These are phyloP conservation scores for Thecophora atra DNA, from an alignment of 2,888 invertebrate genomes.

Conservation along the genomic window DNA sequence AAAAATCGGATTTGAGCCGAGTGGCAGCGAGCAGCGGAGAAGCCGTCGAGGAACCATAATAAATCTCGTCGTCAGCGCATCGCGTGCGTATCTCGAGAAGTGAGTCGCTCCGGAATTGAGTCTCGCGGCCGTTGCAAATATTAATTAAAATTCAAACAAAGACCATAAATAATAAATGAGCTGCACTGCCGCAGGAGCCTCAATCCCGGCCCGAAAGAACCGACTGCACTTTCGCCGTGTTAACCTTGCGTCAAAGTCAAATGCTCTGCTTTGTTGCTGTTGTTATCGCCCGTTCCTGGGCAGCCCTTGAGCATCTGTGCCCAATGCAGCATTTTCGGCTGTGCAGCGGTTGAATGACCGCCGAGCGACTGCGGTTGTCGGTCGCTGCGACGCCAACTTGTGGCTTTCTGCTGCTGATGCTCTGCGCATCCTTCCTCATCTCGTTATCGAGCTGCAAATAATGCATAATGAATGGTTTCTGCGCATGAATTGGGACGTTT, in stretches of 20 bases:
- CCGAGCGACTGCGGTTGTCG: slow-evolving; percentile 6
- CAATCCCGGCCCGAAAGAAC: neutral
- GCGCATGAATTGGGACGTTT: slow-evolving; percentile 31
- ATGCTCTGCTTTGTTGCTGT: neutral
- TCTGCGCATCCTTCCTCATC: slow-evolving; percentile 9
- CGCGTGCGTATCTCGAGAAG: neutral
- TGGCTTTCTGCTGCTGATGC: slow-evolving; percentile 22
- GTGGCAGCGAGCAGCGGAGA: neutral
- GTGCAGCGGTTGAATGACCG: slow-evolving; percentile 25
- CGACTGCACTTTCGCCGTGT: slow-evolving; percentile 33
- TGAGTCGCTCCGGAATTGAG: neutral
- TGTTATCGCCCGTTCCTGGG: slow-evolving; percentile 7
- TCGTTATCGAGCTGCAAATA: slow-evolving; percentile 20
- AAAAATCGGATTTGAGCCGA: neutral
- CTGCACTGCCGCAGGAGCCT: neutral
- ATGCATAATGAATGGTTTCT: slow-evolving; percentile 27
- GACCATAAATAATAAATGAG: slow-evolving; percentile 29
- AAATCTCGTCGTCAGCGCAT: slow-evolving; percentile 1
- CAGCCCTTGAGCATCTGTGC: slow-evolving; percentile 20
- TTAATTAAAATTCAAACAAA: slow-evolving; percentile 25
- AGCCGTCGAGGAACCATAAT: slow-evolving; percentile 17
- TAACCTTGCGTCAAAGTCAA: slow-evolving; percentile 39
- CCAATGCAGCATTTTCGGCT: neutral
- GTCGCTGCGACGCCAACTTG: neutral
- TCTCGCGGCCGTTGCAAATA: slow-evolving; percentile 18